Conservation (phyloP, 2,113 vertebrate genomes). For the Cheirogaleus medius region DNA sequence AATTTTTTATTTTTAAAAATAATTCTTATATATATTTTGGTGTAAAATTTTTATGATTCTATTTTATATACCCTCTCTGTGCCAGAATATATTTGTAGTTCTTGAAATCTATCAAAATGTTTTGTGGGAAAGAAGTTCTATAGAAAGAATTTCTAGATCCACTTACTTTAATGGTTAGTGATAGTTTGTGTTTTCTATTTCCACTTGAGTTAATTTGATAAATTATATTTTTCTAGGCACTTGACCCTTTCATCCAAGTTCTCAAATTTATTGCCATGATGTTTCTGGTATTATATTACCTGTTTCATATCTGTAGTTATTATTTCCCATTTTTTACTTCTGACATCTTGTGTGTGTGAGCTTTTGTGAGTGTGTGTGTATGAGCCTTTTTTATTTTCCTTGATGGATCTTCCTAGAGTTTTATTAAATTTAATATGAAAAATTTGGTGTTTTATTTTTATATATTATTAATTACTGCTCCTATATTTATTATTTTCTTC, state of each 20-base stretch:
- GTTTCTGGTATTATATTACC: not conserved
- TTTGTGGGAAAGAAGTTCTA: not conserved
- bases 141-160: not conserved
- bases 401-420: not conserved
- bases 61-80: not conserved
- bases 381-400: not conserved
- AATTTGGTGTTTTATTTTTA: not conserved
- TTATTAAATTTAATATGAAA: not conserved
- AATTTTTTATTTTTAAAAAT: not conserved
- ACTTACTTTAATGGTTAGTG: not conserved
- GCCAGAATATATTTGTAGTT: not conserved
- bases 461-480: not conserved
- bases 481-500: not conserved
- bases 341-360: not conserved
- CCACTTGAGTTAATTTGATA: not conserved
- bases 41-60: not conserved
- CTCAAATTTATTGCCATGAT: not conserved
- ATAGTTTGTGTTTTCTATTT: constrained; percentile 24
- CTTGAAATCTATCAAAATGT: not conserved
- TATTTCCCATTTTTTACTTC: not conserved
- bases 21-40: not conserved
- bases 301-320: not conserved
- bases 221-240: constrained; percentile 35
- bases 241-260: not conserved
- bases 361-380: too few species aligned